A percentile compares a stretch with the other conserved stretches of the same genome.
Conservation (phyloP, 2,113 vertebrate genomes). For the Miniopterus natalensis region DNA sequence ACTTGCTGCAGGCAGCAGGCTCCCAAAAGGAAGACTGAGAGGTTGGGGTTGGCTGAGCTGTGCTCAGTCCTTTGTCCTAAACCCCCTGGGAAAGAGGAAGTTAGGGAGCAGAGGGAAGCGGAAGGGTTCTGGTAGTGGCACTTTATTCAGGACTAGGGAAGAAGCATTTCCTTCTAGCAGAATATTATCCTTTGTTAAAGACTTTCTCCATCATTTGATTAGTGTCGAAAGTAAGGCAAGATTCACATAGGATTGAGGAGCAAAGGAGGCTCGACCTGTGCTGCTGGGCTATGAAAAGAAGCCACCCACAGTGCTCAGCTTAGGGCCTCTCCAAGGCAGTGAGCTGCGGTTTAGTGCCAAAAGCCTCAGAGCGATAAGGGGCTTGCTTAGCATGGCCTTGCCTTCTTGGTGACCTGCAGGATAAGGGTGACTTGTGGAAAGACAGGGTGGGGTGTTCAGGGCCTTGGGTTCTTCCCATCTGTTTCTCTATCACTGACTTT, state of each 20-base stretch:
- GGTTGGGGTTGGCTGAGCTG: neutral
- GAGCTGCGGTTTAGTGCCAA: neutral
- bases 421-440: neutral
- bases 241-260: neutral
- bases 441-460: neutral
- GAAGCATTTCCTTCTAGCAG: neutral
- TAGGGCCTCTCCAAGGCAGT: neutral
- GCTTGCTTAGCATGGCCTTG: neutral
- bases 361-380: neutral
- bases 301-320: neutral
- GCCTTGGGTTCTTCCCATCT: neutral
- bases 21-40: neutral
- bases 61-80: neutral
- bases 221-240: neutral
- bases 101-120: no score
- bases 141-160: neutral
- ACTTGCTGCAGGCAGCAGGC: neutral
- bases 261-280: neutral
- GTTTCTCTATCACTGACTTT: neutral
- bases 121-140: neutral
- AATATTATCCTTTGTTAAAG: neutral
- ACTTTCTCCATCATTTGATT: neutral
- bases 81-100: neutral
- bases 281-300: neutral
- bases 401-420: neutral